These are phyloP conservation scores for Clistopyga incitator DNA, from an alignment of 2,888 invertebrate genomes.

Conservation along the genomic window DNA sequence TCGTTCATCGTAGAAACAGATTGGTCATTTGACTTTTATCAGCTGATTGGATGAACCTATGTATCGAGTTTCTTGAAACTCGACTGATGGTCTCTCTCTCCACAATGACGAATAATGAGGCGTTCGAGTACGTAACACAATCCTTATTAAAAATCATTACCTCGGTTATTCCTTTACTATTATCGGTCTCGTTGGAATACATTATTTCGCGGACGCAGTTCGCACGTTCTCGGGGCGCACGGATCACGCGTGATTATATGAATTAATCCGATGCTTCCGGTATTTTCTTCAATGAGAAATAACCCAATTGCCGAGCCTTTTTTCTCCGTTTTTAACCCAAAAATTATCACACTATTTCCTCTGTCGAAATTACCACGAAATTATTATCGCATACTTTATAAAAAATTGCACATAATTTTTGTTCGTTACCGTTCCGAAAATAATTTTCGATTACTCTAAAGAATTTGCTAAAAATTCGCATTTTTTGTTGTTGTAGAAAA, in stretches of 20 bases:
- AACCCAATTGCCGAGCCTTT: too few relatives aligned
- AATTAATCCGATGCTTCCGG: conserved; percentile 11
- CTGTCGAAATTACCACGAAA: too few relatives aligned
- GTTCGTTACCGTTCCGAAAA: too few relatives aligned
- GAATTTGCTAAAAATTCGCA: too few relatives aligned
- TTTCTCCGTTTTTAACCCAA: too few relatives aligned
- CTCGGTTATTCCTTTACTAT: conserved; percentile 27
- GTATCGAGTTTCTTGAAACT: background rate
- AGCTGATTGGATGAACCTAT: background rate
- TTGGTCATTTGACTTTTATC: background rate
- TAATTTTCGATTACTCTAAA: too few relatives aligned
- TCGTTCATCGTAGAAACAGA: conserved; percentile 41
- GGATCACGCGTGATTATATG: conserved; percentile 15
- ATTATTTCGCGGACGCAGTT: conserved; percentile 5
- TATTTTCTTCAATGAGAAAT: background rate
- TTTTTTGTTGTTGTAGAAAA: too few relatives aligned
- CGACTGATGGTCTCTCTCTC: background rate
- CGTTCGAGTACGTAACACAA: background rate
- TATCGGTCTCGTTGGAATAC: conserved; percentile 21
- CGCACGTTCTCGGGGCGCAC: background rate
- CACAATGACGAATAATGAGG: background rate
- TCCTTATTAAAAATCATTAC: conserved; percentile 13
- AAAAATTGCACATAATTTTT: too few relatives aligned
- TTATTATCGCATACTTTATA: too few relatives aligned
- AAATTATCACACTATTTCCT: too few relatives aligned